phyloP scores from a whole-genome alignment of 2,113 vertebrate genomes.

The Crotalus helleri region DNA sequence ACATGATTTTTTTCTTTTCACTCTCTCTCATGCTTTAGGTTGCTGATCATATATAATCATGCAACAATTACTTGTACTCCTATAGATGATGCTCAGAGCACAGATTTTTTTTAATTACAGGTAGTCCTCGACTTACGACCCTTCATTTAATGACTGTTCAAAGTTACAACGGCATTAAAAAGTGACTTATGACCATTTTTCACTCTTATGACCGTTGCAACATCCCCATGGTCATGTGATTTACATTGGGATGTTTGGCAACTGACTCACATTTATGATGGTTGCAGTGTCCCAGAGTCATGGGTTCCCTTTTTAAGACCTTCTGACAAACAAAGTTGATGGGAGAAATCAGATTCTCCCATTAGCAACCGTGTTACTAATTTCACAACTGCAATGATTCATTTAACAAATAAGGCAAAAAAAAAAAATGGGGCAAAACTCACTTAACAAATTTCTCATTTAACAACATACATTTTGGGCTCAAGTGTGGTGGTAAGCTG shows the following conservation, averaged over 20 bases:
- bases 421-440: neutral
- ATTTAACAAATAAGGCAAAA: neutral
- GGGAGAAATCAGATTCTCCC: neutral
- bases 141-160: neutral
- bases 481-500: neutral
- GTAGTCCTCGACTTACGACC: neutral
- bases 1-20: conserved; percentile 62
- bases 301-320: too few species aligned
- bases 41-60: conserved; percentile 71
- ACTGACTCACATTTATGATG: neutral
- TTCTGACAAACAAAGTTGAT: neutral
- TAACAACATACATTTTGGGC: neutral
- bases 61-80: conserved; percentile 65
- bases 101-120: conserved; percentile 21
- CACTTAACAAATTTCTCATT: neutral
- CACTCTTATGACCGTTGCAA: neutral
- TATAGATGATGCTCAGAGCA: conserved; percentile 49
- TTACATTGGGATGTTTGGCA: too few species aligned
- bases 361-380: neutral
- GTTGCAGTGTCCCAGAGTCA: neutral
- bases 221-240: neutral
- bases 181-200: neutral
- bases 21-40: conserved; percentile 72
- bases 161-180: neutral
- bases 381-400: neutral